A percentile compares a stretch with the other conserved stretches of the same genome.
Evolutionary conservation across 1,140 invertebrate species (phyloP).

Genomic region (Pseudomyrmex gracilis): DNA sequence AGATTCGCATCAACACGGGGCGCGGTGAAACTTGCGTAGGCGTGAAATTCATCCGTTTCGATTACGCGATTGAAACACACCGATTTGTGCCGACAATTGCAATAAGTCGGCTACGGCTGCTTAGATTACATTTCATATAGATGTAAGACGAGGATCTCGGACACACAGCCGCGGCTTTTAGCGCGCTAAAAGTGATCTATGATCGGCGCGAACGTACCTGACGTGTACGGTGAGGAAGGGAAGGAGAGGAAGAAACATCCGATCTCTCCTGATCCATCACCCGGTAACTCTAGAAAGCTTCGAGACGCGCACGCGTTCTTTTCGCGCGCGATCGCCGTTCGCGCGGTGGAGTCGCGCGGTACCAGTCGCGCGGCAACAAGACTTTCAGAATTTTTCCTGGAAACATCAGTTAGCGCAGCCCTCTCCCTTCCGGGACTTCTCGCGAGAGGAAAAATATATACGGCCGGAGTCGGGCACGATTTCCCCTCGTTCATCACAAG

Average conservation of each 20-base stretch:
- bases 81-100: not conserved
- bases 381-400: slow-evolving; percentile 72
- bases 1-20: slow-evolving; percentile 34
- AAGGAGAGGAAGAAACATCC: not conserved
- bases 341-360: slow-evolving; percentile 35
- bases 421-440: not conserved
- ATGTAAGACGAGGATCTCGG: slow-evolving; percentile 5
- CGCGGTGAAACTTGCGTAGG: slow-evolving; percentile 2
- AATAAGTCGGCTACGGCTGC: not conserved
- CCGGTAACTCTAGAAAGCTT: slow-evolving; percentile 54
- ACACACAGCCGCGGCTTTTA: slow-evolving; percentile 7
- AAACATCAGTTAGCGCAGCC: slow-evolving; percentile 52
- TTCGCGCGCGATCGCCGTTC: slow-evolving; percentile 59
- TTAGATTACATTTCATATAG: not conserved
- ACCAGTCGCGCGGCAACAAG: slow-evolving; percentile 42
- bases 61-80: not conserved
- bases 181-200: slow-evolving; percentile 14
- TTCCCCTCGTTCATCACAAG: slow-evolving; percentile 72
- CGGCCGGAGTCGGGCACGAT: slow-evolving; percentile 38
- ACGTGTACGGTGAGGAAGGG: not conserved
- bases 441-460: slow-evolving; percentile 66
- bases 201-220: slow-evolving; percentile 13
- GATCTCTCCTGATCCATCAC: slow-evolving; percentile 62
- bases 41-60: not conserved
- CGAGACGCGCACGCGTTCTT: slow-evolving; percentile 10